These are phyloP conservation scores for Phalanger gymnotis DNA, from an alignment of 2,797 vertebrate species.

Conservation along the genomic window DNA sequence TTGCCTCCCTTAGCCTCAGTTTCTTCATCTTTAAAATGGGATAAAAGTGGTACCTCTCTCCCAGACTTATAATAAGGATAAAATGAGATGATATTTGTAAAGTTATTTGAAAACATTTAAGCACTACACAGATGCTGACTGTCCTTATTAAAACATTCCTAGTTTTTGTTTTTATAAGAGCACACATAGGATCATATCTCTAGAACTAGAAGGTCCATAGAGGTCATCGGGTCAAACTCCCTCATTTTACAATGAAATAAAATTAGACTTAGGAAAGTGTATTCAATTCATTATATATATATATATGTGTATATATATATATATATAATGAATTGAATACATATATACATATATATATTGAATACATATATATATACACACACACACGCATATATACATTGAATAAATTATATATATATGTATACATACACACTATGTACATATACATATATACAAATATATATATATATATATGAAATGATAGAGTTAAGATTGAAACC, in stretches of 20 bases:
- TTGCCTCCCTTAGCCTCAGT: not conserved
- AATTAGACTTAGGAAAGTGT: not conserved
- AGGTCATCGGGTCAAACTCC: not conserved
- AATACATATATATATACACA: too few relatives aligned
- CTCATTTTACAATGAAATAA: not conserved
- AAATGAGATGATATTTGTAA: not conserved
- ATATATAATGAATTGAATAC: not conserved
- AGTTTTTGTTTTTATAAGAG: not conserved
- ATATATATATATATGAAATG: not conserved
- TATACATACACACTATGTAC: too few relatives aligned
- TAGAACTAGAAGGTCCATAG: not conserved
- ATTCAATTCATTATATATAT: too few relatives aligned
- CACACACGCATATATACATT: too few relatives aligned
- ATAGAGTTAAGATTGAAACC: not conserved
- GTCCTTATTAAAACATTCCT: not conserved
- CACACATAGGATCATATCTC: too few relatives aligned
- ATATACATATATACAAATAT: too few relatives aligned
- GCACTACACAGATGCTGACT: not conserved
- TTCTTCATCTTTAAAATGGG: not conserved
- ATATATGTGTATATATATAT: too few relatives aligned
- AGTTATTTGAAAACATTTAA: not conserved
- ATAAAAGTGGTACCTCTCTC: not conserved
- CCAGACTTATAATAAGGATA: not conserved
- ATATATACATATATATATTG: too few relatives aligned
- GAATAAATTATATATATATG: too few relatives aligned